Percentiles rank a stretch among this genome's conserved stretches.
phyloP scores from a whole-genome alignment of 2,888 invertebrate genomes.

The Protophormia terraenovae region DNA sequence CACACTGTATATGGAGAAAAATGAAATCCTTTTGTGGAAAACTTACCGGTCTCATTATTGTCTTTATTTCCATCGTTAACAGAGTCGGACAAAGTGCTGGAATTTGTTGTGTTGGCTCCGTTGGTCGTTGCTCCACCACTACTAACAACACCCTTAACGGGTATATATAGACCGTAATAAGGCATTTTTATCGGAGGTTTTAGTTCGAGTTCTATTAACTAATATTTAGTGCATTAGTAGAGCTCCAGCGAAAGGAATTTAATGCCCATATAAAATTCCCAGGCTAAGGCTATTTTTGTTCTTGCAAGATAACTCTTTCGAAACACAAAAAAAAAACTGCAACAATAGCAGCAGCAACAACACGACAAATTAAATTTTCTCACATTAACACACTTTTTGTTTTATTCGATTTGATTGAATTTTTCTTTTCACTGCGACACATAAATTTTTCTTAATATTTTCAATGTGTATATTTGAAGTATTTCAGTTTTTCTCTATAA shows the following conservation, averaged over 20 bases:
- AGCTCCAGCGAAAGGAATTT: neutral
- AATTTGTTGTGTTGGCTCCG: constrained; percentile 21
- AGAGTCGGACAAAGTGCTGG: neutral
- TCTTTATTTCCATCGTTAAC: constrained; percentile 25
- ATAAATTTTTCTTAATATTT: neutral
- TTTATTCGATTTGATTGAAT: neutral
- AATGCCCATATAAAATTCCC: neutral
- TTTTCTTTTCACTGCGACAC: neutral
- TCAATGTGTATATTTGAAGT: neutral
- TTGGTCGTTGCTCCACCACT: constrained; percentile 21
- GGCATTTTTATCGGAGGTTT: constrained; percentile 63
- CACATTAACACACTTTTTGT: constrained; percentile 1
- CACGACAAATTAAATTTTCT: constrained; percentile 6
- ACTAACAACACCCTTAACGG: constrained; percentile 58
- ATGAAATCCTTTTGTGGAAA: neutral
- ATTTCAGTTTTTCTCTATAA: neutral
- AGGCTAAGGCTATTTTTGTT: constrained; percentile 49
- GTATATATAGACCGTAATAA: constrained; percentile 70
- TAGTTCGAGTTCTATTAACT: neutral
- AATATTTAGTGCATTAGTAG: neutral
- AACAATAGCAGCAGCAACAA: too few relatives aligned
- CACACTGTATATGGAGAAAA: neutral
- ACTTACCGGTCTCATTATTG: constrained; percentile 50
- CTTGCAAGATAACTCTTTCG: neutral
- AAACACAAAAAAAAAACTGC: constrained; percentile 10